phyloP scores from a whole-genome alignment of 2,888 invertebrate species.

The Microctonus aethiopoides region DNA sequence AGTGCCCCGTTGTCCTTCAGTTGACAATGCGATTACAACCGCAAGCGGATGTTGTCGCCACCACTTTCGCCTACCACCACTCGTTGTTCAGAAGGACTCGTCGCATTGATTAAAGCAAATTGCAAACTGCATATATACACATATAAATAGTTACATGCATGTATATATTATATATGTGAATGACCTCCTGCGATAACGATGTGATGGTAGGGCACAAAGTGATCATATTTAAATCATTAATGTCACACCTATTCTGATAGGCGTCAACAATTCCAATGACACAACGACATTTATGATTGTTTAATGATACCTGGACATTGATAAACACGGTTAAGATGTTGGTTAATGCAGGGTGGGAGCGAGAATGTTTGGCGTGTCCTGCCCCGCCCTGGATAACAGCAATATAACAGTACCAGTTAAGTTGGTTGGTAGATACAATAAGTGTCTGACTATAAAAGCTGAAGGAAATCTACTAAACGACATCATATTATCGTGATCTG shows the following conservation, averaged over 20 bases:
- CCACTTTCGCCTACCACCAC: slow-evolving; percentile 27
- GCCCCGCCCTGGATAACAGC: slow-evolving; percentile 59
- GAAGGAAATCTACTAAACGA: slow-evolving; percentile 38
- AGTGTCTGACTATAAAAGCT: slow-evolving; percentile 59
- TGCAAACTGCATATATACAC: neutral
- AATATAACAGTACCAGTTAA: slow-evolving; percentile 35
- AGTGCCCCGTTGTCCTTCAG: slow-evolving; percentile 7
- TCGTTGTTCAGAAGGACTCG: slow-evolving; percentile 9
- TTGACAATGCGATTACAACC: slow-evolving; percentile 16
- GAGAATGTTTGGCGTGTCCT: slow-evolving; percentile 61
- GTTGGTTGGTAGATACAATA: slow-evolving; percentile 11
- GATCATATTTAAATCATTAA: slow-evolving; percentile 20
- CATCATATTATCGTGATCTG: slow-evolving; percentile 54
- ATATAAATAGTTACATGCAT: too few relatives aligned
- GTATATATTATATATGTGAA: neutral
- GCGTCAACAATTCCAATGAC: slow-evolving; percentile 43
- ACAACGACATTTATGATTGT: slow-evolving; percentile 38
- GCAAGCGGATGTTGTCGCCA: slow-evolving; percentile 30
- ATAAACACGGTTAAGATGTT: slow-evolving; percentile 32
- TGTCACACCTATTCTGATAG: slow-evolving; percentile 33
- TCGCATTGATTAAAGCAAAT: slow-evolving; percentile 8
- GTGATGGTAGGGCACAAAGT: slow-evolving; percentile 3
- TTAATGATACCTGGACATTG: slow-evolving; percentile 35
- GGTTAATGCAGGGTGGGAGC: slow-evolving; percentile 38
- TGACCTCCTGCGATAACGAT: slow-evolving; percentile 16